Conservation (phyloP, 1,140 invertebrate species). For the Charaxes varanes region DNA sequence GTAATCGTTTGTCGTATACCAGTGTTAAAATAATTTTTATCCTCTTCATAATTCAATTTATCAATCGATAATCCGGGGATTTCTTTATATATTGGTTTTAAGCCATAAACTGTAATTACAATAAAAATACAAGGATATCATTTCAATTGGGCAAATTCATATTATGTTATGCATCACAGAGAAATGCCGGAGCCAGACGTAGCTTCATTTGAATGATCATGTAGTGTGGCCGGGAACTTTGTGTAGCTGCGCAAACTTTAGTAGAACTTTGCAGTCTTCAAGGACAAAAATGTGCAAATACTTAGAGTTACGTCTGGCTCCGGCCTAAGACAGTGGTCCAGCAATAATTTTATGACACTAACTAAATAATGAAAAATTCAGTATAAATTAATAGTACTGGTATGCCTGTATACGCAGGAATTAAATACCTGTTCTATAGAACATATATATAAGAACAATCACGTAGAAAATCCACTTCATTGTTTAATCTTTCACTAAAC, state of each 20-base stretch:
- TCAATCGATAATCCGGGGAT: slow-evolving; percentile 21
- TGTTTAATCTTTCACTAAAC: slow-evolving; percentile 14
- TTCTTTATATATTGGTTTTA: slow-evolving; percentile 25
- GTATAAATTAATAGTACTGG: slow-evolving; percentile 6
- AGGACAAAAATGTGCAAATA: too few relatives aligned
- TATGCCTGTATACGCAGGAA: too few relatives aligned
- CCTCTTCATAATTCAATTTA: slow-evolving; percentile 29
- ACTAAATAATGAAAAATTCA: slow-evolving; percentile 5
- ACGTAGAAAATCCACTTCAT: slow-evolving; percentile 56
- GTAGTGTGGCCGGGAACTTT: too few relatives aligned
- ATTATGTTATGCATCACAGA: neutral
- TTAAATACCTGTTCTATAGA: slow-evolving; percentile 44
- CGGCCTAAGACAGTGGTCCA: too few relatives aligned
- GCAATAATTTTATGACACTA: neutral
- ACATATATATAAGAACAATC: slow-evolving; percentile 45
- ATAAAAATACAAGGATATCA: neutral
- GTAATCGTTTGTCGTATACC: slow-evolving; percentile 34
- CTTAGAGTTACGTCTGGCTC: too few relatives aligned
- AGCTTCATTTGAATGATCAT: too few relatives aligned
- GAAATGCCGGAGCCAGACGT: too few relatives aligned
- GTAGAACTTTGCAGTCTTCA: too few relatives aligned
- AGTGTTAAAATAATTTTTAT: slow-evolving; percentile 26
- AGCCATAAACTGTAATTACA: slow-evolving; percentile 35
- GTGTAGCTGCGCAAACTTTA: too few relatives aligned
- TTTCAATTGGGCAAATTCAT: neutral